A percentile compares a stretch with the other conserved stretches of the same genome.
Evolutionary conservation across 2,797 vertebrate genomes (phyloP).

Genomic region (Lophotriccus pileatus): DNA sequence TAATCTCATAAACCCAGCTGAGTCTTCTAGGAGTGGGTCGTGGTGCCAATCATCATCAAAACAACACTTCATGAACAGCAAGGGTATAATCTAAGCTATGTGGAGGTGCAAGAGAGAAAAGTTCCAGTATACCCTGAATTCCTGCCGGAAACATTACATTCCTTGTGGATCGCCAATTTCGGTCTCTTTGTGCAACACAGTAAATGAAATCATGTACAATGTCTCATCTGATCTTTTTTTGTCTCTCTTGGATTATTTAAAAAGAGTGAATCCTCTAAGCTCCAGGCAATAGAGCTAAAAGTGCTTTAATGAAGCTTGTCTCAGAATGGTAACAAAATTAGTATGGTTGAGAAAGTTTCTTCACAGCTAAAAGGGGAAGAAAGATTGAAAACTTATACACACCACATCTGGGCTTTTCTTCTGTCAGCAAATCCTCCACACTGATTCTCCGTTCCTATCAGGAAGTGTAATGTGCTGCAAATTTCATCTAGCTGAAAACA

Average conservation of each 20-base stretch:
- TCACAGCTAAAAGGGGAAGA: not conserved
- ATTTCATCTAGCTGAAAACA: not conserved
- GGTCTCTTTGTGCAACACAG: fast-evolving
- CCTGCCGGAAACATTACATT: not conserved
- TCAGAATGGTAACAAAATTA: not conserved
- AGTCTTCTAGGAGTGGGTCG: not conserved
- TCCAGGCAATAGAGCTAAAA: not conserved
- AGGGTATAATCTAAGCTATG: not conserved
- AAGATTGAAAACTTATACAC: not conserved
- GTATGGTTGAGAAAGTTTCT: not conserved
- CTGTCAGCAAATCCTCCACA: not conserved
- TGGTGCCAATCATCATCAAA: not conserved
- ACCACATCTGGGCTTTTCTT: not conserved
- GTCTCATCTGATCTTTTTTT: not conserved
- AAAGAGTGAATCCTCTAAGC: not conserved
- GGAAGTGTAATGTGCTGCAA: not conserved
- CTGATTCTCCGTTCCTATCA: not conserved
- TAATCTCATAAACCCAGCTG: not conserved
- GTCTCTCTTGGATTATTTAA: not conserved
- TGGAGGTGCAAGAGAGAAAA: not conserved
- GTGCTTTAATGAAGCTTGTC: not conserved
- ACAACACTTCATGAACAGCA: not conserved
- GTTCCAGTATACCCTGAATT: not conserved
- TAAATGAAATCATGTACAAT: not conserved
- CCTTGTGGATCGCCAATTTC: not conserved